Base-by-base conservation (phyloP, 92 coral and sea anemone species). In the Palythoa caribaeorum region DNA sequence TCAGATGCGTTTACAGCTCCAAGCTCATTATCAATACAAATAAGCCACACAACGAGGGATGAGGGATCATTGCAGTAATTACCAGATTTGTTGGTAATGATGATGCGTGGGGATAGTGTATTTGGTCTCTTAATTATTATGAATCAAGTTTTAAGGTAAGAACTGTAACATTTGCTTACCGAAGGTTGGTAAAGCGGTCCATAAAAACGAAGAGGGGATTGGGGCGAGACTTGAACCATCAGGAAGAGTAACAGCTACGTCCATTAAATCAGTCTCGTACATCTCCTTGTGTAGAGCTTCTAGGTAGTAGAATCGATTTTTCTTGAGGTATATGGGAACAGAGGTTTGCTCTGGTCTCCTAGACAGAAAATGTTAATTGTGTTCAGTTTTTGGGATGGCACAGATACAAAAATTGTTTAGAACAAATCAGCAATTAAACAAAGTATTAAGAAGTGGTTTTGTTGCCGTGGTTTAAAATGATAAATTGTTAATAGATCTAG, bases 281-380 rank as follows among this genome's bases (percentile, higher is more conserved):
- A 81, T 81, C 40, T 81, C 86, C 74, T 81, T 81, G 73, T 81
- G 86, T 0, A 81, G 76, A 0, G 86, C 74, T 54, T 81, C 86
- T 20, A 81, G 76, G 62, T 81, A 81, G 48, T 81, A 81, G 3
- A 81, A 20, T 15, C n/a, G 38, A 19, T 20, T 19, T 66, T 48
- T 81, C 86, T 48, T 81, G 55, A 81, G 86, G 40, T 81, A 81
- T 20, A 81, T 66, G 2, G 86, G 86, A 51, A 81, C 86, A 60
- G 86, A 81, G 11, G 1, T 19, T 50, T 81, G 86, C 60, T 68
- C 57, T 47, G 86, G 86, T 16, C 75, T 71, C 60, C 86, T 81
- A 17, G 21, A 80, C 2, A 39, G 9, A 51, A 54, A 37, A 78
- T 78, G 28, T 38, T 10, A 40, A 35, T 36, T 36, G 12, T 36